Evolutionary conservation across 2,888 invertebrate species (phyloP), one percentile per base, ranked within the genome.

Genomic region (Temnothorax unifasciatus): DNA sequence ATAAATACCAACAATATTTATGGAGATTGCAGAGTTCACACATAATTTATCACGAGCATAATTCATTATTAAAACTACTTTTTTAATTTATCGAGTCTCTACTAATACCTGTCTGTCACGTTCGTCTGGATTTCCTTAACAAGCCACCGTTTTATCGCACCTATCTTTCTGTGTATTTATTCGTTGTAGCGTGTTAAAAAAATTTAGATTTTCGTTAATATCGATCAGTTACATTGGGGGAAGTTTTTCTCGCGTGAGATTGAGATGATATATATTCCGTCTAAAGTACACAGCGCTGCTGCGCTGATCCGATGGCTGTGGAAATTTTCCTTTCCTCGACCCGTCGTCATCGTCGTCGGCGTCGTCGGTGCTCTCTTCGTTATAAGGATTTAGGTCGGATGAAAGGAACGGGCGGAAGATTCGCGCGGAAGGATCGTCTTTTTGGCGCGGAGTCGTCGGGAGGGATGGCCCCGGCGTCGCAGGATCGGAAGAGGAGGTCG

Each of bases 181-280:
- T 44, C 2, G 4, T 63, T 9, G 57, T 2, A 52, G n/a, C 34
- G 4, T 2, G 2, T 61, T 21, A 15, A 34, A 47, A 69, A 25
- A 8, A 59, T 13, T 57, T 61, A 41, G 64, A 68, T 75, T 87
- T 71, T 61, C 52, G 75, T 87, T 88, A 85, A 82, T 89, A 85
- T 86, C 74, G 81, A 89, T 85, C 75, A 85, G 9, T 71, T 69
- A 82, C 66, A 83, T 85, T 83, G 77, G 21, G 50, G 13, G 5
- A 34, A 41, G 44, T 34, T 47, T 21, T 6, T 29, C 73, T 74
- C 76, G 71, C 82, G 83, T 66, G 82, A 76, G 85, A 88, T 90
- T 85, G 86, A 89, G 85, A 90, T 90, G 86, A 90, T 89, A 90
- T 89, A 90, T 89, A 90, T 89, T 90, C 82, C 85, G 54, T 44